A percentile compares a stretch with the other conserved stretches of the same genome.
Conservation (phyloP, 2,113 vertebrate species). For the Ancistrus triradiatus region DNA sequence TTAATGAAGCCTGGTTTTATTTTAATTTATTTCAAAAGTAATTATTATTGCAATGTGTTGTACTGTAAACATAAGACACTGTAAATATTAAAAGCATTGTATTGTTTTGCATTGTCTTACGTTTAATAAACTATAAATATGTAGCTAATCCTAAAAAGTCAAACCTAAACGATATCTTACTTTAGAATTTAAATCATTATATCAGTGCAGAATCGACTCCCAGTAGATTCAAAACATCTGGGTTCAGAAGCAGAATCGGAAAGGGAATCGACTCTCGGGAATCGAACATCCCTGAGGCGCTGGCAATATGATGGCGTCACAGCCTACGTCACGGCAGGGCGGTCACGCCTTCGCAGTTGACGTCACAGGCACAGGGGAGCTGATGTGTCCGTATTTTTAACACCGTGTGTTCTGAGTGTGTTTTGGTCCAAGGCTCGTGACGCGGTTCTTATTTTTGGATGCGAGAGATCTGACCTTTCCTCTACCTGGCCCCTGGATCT, state of each 20-base stretch:
- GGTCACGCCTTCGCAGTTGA: slow-evolving; percentile 60
- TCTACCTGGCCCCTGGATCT: slow-evolving; percentile 4
- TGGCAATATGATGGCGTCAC: not conserved
- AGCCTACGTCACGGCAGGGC: slow-evolving; percentile 40
- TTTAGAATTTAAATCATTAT: too few species aligned
- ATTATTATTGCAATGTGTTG: too few species aligned
- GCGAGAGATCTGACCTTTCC: slow-evolving; percentile 64
- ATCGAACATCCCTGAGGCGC: not conserved
- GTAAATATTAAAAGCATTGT: too few species aligned
- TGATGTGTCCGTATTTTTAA: slow-evolving; percentile 62
- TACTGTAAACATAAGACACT: too few species aligned
- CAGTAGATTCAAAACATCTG: not conserved
- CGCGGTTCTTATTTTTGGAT: slow-evolving; percentile 62
- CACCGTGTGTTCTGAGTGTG: slow-evolving; percentile 59
- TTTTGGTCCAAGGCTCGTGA: slow-evolving; percentile 63
- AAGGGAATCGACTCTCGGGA: not conserved
- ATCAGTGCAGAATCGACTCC: too few species aligned
- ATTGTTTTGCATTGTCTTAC: too few species aligned
- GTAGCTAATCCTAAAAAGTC: too few species aligned
- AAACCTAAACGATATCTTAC: too few species aligned
- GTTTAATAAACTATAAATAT: too few species aligned
- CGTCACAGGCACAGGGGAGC: slow-evolving; percentile 60
- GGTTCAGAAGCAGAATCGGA: not conserved
- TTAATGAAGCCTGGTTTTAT: too few species aligned
- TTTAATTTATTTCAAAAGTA: too few species aligned